Conservation (phyloP, 2,113 vertebrate genomes). For the Chaetodon trifascialis region DNA sequence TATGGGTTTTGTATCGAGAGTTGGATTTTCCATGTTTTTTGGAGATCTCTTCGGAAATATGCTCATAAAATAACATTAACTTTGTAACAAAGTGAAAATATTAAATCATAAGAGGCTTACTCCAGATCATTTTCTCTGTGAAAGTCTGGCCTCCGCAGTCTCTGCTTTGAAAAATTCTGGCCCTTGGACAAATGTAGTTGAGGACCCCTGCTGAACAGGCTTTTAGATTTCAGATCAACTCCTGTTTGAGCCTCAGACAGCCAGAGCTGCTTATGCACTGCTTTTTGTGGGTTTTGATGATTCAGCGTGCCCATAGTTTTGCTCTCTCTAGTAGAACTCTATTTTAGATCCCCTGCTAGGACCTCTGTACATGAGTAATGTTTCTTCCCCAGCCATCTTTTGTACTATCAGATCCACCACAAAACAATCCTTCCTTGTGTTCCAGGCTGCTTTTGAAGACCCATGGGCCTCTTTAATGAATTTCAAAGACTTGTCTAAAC, state of each 20-base stretch:
- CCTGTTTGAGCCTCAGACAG: not conserved
- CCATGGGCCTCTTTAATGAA: not conserved
- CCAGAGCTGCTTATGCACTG: not conserved
- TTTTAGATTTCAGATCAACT: not conserved
- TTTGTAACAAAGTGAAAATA: too few species aligned
- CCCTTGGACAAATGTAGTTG: too few species aligned
- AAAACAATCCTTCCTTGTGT: not conserved
- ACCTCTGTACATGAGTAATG: not conserved
- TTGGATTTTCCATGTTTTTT: too few species aligned
- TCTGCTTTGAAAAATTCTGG: too few species aligned
- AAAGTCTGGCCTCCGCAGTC: too few species aligned
- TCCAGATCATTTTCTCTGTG: too few species aligned
- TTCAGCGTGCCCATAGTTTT: not conserved
- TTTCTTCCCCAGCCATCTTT: not conserved
- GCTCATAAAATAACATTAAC: too few species aligned
- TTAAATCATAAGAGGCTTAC: too few species aligned
- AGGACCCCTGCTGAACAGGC: not conserved
- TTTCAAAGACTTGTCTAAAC: too few species aligned
- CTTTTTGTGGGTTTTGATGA: not conserved
- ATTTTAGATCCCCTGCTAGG: not conserved
- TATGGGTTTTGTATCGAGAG: too few species aligned
- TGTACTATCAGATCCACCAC: not conserved
- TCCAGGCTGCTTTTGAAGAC: not conserved
- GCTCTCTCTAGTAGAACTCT: not conserved
- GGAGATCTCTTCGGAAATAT: too few species aligned